Base-by-base conservation (phyloP, 1,140 invertebrate genomes). In the Pogonomyrmex barbatus region DNA sequence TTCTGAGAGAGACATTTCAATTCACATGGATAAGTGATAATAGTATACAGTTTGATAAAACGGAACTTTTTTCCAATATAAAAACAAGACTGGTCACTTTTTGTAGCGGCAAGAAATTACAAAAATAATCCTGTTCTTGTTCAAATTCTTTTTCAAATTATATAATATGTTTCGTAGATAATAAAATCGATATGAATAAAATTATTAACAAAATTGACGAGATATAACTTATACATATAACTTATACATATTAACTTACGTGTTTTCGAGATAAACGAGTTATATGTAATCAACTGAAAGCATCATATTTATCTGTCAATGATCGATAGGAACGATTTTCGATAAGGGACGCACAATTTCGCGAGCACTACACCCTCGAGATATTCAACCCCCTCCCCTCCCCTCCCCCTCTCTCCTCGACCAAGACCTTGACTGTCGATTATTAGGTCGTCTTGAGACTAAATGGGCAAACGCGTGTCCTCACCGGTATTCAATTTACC, bases 341-440 rank as follows among this genome's bases (percentile, higher is more conserved):
- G 45, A 2, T 50, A 50, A 82, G 42, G n/a, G 54, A 60, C 47
- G 42, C n/a, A 83, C 30, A 47, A 73, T 73, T 73, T 60, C 12
- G 17, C 30, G 24, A 62, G 30, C 24, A 14, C 10, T 73, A 47
- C n/a, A 73, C 4, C 54, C 68, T 56, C 4, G 67, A 83, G 79
- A 12, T 45, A 54, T 17, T 47, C n/a, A 42, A 12, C 33, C 8
- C 8, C 30, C 17, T 12, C 47, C 42, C 3, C 4, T 24, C 9
- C 42, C n/a, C 17, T 67, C 17, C 33, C 33, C 12, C 24, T 39
- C 75, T 4, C 14, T 73, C 5, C 14, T 24, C 60, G 30, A 2
- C 47, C 47, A n/a, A 50, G 54, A 75, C 79, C 79, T 83, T 73
- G 78, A 47, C 65, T 47, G 54, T 73, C 79, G 39, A 83, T 73